Conservation (phyloP, 1,140 invertebrate genomes). For the Neodiprion fabricii region DNA sequence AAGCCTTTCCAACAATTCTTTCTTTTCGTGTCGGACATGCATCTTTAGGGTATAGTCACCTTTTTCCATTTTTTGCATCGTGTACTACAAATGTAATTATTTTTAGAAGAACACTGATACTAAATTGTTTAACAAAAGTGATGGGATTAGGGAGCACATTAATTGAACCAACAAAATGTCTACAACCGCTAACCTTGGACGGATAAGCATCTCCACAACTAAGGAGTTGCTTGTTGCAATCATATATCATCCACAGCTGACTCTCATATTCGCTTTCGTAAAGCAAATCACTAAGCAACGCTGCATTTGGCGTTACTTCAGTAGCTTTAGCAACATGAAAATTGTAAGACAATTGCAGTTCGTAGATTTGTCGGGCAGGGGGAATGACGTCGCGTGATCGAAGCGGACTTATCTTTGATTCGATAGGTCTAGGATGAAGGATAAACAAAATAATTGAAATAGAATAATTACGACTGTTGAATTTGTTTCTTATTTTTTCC, state of each 20-base stretch:
- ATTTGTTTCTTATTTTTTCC: neutral
- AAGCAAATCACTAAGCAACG: slow-evolving; percentile 83
- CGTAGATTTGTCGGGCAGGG: slow-evolving; percentile 86
- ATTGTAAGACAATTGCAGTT: slow-evolving; percentile 85
- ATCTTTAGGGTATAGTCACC: slow-evolving; percentile 91
- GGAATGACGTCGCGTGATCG: slow-evolving; percentile 84
- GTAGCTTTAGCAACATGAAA: slow-evolving; percentile 83
- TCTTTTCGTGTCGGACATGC: slow-evolving; percentile 89
- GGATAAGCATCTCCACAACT: slow-evolving; percentile 90
- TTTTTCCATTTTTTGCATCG: slow-evolving; percentile 86
- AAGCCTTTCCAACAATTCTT: slow-evolving; percentile 85
- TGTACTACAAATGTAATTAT: slow-evolving; percentile 70
- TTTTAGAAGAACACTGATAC: neutral
- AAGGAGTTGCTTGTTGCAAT: slow-evolving; percentile 89
- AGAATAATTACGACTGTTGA: neutral
- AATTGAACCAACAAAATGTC: slow-evolving; percentile 16
- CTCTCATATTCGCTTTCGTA: slow-evolving; percentile 96
- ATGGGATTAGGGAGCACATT: neutral
- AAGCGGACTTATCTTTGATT: slow-evolving; percentile 79
- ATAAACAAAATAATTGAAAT: slow-evolving; percentile 34
- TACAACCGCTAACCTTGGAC: slow-evolving; percentile 67
- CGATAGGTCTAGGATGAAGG: slow-evolving; percentile 69
- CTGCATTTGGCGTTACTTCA: slow-evolving; percentile 82
- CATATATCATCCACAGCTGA: slow-evolving; percentile 96
- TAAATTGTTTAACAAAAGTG: neutral